Evolutionary conservation across 1,140 invertebrate genomes (phyloP), one percentile per base, ranked within the genome.

Genomic region (Drosophila nigromelanica): DNA sequence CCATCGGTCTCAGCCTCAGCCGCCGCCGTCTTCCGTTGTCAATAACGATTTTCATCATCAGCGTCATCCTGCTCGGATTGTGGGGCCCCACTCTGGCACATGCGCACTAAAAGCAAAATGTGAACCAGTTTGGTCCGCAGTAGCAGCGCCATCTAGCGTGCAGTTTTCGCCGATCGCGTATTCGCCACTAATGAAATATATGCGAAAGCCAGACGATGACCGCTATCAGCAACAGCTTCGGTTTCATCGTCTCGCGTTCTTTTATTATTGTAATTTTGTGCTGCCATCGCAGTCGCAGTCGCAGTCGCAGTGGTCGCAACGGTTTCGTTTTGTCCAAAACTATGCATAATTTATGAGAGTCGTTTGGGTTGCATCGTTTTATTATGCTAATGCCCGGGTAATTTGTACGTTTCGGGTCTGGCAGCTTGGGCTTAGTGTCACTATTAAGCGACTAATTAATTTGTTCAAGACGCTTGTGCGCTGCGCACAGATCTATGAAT

Each of bases 401-500:
- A 89, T 89, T 89, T 87, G 82, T 89, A 82, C 72, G 81, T 73
- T 87, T 86, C 62, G 71, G 78, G 58, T 87, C 63, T 75, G 78
- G 71, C 79, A 62, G 62, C 50, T 76, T 69, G 69, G 67, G 76
- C 76, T 89, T 89, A 89, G 83, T 89, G 83, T 89, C 83, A 89
- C 87, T 83, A 83, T 89, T 89, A 89, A 89, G 83, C 79, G 80
- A 81, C 79, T 86, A 89, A 89, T 89, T 89, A 86, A 89, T 89
- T 89, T 89, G 83, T 89, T 89, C 79, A 73, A 83, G 85, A 77
- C 85, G 78, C 79, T 74, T 60, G 39, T 72, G 55, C 21, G 40
- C 14, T 50, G 39, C 47, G 27, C 33, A 62, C 43, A 66, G 62
- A 63, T 78, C 72, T 67, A 74, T 81, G 73, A 79, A 83, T 83